Conservation (phyloP, 2,888 invertebrate genomes). For the Leptinotarsa juncta region DNA sequence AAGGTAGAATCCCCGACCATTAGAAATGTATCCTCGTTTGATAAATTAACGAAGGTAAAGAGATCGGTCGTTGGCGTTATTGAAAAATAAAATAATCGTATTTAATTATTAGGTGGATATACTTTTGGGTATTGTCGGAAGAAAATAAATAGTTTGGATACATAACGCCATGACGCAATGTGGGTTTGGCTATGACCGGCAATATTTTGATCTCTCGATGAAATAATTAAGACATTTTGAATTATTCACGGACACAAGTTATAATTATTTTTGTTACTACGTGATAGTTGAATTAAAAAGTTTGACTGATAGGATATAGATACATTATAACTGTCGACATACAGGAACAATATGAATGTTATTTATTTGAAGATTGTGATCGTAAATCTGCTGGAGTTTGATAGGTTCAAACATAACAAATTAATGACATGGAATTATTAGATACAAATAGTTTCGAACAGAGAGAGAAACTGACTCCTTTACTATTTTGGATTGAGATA, state of each 20-base stretch:
- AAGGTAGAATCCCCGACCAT: slow-evolving; percentile 23
- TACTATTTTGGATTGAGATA: too few relatives aligned
- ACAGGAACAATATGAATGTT: slow-evolving; percentile 1
- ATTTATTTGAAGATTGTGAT: neutral
- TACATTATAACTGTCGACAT: neutral
- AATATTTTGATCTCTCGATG: slow-evolving; percentile 7
- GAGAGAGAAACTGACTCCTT: too few relatives aligned
- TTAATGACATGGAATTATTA: too few relatives aligned
- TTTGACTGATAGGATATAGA: neutral
- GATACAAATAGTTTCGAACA: too few relatives aligned
- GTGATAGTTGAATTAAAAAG: slow-evolving; percentile 17
- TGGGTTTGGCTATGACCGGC: slow-evolving; percentile 16
- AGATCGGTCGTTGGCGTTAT: slow-evolving; percentile 21
- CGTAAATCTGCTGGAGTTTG: neutral
- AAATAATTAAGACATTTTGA: slow-evolving; percentile 19
- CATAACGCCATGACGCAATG: neutral
- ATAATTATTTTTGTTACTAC: slow-evolving; percentile 1
- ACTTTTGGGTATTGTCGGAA: neutral
- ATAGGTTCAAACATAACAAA: too few relatives aligned
- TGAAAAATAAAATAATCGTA: slow-evolving; percentile 24
- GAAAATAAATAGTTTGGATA: slow-evolving; percentile 6
- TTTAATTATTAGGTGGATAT: slow-evolving; percentile 18
- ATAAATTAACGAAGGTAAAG: slow-evolving; percentile 22
- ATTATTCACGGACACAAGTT: slow-evolving; percentile 5
- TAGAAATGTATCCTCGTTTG: slow-evolving; percentile 26